phyloP scores from a whole-genome alignment of 1,140 invertebrate species.

The Eumaeus atala region DNA sequence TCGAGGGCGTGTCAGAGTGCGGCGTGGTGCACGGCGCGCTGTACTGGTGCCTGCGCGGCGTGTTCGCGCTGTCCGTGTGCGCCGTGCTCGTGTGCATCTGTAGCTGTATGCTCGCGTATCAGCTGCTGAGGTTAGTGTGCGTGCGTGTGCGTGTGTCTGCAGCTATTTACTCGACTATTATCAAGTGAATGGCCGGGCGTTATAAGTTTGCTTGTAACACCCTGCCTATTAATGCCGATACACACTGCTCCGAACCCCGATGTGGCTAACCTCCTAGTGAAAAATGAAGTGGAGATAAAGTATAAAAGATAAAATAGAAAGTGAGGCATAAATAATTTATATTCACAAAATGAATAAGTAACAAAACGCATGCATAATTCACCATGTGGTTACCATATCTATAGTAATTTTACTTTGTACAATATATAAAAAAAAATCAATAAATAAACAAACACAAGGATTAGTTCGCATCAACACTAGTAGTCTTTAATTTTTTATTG shows the following conservation, averaged over 20 bases:
- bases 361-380: too few species aligned
- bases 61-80: conserved; percentile 91
- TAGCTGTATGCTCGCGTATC: conserved; percentile 93
- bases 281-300: too few species aligned
- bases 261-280: too few species aligned
- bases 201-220: too few species aligned
- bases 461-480: conserved; percentile 16
- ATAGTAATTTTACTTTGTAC: conserved; percentile 9
- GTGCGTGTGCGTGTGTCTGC: conserved; percentile 92
- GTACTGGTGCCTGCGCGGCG: conserved; percentile 88
- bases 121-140: conserved; percentile 81
- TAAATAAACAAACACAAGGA: conserved; percentile 10
- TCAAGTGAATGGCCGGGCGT: too few species aligned
- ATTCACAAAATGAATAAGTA: too few species aligned
- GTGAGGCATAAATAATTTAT: too few species aligned
- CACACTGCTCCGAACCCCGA: too few species aligned
- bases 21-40: conserved; percentile 90
- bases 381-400: too few species aligned
- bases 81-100: conserved; percentile 93
- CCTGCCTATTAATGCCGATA: too few species aligned
- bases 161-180: too few species aligned
- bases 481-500: conserved; percentile 41
- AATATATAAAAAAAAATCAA: conserved; percentile 9
- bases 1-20: conserved; percentile 89
- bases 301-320: too few species aligned